Conservation (phyloP, 2,888 invertebrate genomes). For the Trichopria drosophilae region DNA sequence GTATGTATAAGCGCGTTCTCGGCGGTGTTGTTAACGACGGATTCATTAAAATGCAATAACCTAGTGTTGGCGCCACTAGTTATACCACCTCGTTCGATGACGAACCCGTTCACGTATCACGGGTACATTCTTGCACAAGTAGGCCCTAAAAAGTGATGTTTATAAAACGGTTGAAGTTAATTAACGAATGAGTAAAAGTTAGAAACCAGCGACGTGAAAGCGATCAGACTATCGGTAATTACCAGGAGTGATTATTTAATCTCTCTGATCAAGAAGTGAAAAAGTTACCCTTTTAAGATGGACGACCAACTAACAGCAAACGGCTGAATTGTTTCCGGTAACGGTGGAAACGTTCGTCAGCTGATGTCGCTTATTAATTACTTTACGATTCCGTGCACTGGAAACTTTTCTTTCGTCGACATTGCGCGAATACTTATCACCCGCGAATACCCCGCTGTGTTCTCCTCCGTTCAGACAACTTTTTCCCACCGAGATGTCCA, state of each 20-base stretch:
- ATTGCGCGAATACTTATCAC: conserved; percentile 21
- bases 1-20: not conserved
- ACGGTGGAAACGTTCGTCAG: conserved; percentile 12
- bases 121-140: not conserved
- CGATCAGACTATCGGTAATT: no score
- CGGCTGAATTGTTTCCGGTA: conserved; percentile 26
- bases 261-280: no score
- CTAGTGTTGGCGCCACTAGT: conserved; percentile 9
- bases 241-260: no score
- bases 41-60: conserved; percentile 32
- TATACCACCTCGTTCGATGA: conserved; percentile 24
- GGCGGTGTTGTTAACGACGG: conserved; percentile 3
- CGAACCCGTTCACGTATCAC: conserved; percentile 8
- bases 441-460: conserved; percentile 15
- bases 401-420: not conserved
- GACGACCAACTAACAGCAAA: no score
- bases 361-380: conserved; percentile 23
- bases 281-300: no score
- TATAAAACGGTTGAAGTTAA: no score
- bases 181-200: no score
- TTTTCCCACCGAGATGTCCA: no score
- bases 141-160: no score
- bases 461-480: no score
- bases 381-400: conserved; percentile 1
- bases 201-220: no score